Base-by-base conservation (phyloP, 1,140 invertebrate species). In the Parasteatoda tepidariorum region DNA sequence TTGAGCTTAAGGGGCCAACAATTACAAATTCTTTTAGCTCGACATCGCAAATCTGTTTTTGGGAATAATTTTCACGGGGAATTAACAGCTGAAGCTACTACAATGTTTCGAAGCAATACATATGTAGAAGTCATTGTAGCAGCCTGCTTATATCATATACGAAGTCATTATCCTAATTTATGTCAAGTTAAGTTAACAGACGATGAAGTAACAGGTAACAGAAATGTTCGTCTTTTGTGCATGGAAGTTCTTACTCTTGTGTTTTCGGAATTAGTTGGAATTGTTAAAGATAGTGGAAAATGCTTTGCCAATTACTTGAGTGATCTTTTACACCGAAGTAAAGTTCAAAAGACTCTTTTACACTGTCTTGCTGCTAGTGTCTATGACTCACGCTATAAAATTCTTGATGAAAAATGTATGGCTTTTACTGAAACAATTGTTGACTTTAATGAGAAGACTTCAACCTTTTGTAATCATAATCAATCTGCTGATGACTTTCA, bases 261-360 rank as follows among this genome's bases (percentile, higher is more conserved):
- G 83, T 92, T 95, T 86, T 92, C 92, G 2, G 95, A 96, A 87
- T 87, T 97, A 5, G 93, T 94, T 38, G 91, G 91, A n/a, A 93
- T 97, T 31, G 94, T 96, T n/a, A 92, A 92, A 75, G 95, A 95
- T 85, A 95, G 93, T 88, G 94, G 93, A 0, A 93, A 92, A 86
- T 94, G 93, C 33, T 93, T 97, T 87, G 93, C 94, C 28, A 93
- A 92, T 81, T 97, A 96, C 88, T 93, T 97, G 38, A 92, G 92
- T 68, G 94, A 96, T 89, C 89, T 97, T 79, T 89, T 97, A 84
- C 91, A 92, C 0, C 92, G 94, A 82, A 95, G 95, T 87, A 96
- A 96, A 89, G 91, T 97, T 30, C 96, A 97, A 89, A 96, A 96
- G 88, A 93, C 95, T n/a, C 90, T 95, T 31, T 90, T 97, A 41